These are phyloP conservation scores for Trichopoda pennipes DNA, from an alignment of 2,888 invertebrate species.

Conservation along the genomic window DNA sequence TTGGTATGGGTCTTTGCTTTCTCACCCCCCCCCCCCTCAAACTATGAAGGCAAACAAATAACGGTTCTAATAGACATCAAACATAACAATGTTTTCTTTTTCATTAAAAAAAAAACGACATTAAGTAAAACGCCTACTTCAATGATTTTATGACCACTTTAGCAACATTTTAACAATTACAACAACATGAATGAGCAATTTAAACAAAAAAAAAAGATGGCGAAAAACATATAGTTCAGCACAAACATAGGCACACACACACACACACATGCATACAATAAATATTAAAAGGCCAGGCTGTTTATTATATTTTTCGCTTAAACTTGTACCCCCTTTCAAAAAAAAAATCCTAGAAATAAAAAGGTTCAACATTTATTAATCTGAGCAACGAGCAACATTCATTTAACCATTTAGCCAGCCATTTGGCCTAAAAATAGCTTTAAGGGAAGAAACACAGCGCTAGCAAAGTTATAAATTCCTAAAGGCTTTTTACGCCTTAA, in stretches of 20 bases:
- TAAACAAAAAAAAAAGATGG: slow-evolving; percentile 23
- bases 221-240: neutral
- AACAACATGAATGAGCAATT: slow-evolving; percentile 59
- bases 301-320: slow-evolving; percentile 19
- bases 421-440: slow-evolving; percentile 30
- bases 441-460: slow-evolving; percentile 7
- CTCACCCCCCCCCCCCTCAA: slow-evolving; percentile 14
- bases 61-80: slow-evolving; percentile 15
- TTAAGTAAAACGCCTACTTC: slow-evolving; percentile 46
- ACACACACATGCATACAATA: neutral
- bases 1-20: slow-evolving; percentile 50
- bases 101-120: slow-evolving; percentile 27
- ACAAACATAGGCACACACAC: neutral
- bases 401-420: slow-evolving; percentile 59
- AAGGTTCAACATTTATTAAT: slow-evolving; percentile 64
- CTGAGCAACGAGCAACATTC: slow-evolving; percentile 63
- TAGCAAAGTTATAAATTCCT: slow-evolving; percentile 37
- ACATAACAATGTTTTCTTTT: slow-evolving; percentile 3
- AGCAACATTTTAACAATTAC: slow-evolving; percentile 66
- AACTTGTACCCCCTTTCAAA: slow-evolving; percentile 16
- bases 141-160: slow-evolving; percentile 66
- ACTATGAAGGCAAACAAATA: neutral
- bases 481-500: slow-evolving; percentile 49
- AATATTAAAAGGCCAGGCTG: neutral
- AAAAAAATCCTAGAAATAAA: slow-evolving; percentile 35